A percentile compares a stretch with the other conserved stretches of the same genome.
phyloP scores from a whole-genome alignment of 2,113 vertebrate species.

The Bufo bufo region DNA sequence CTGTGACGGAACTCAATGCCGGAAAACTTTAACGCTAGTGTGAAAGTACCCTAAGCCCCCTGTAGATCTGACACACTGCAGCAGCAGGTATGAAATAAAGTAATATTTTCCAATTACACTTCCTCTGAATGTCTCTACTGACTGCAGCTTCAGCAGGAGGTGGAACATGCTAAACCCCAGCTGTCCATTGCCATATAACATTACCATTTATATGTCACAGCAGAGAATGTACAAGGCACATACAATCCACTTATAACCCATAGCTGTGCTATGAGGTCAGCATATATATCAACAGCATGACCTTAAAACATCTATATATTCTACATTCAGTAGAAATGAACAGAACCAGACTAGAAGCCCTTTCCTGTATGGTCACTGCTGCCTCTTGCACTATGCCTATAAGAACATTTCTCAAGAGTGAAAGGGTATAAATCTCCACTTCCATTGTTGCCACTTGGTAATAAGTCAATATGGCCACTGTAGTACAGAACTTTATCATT shows the following conservation, averaged over 20 bases:
- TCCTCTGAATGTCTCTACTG: not conserved
- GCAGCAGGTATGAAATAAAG: too few relatives aligned
- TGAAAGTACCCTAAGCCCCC: too few relatives aligned
- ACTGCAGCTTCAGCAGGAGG: constrained; percentile 16
- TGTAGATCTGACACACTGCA: too few relatives aligned
- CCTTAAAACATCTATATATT: not conserved
- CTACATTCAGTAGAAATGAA: not conserved
- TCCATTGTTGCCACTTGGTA: not conserved
- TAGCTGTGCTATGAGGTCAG: not conserved
- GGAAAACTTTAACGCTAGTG: too few relatives aligned
- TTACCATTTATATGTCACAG: constrained; percentile 41
- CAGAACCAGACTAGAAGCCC: not conserved
- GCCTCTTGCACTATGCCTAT: not conserved
- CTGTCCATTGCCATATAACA: constrained; percentile 31
- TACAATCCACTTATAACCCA: constrained; percentile 21
- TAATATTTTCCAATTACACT: too few relatives aligned
- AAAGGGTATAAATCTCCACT: not conserved
- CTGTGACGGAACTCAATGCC: too few relatives aligned
- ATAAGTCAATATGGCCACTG: not conserved
- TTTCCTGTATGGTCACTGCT: not conserved
- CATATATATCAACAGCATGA: constrained; percentile 2
- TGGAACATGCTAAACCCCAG: constrained; percentile 2
- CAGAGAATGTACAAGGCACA: not conserved
- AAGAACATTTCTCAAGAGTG: not conserved
- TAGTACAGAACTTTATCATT: not conserved